phyloP scores from a whole-genome alignment of 2,888 invertebrate species.

The Callosobruchus maculatus region DNA sequence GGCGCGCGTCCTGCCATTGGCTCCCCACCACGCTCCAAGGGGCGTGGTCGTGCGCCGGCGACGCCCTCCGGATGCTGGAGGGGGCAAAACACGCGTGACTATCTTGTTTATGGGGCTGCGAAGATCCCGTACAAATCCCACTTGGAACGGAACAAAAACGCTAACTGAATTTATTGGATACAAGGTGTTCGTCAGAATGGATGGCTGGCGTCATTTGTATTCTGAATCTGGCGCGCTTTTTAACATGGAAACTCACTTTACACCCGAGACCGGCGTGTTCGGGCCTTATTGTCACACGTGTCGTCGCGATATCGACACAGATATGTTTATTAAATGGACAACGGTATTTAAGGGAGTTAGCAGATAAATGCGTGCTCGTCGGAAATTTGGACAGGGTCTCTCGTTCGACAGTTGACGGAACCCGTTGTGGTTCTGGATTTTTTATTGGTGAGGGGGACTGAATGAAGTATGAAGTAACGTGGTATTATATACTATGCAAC shows the following conservation, averaged over 20 bases:
- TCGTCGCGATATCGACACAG: constrained; percentile 32
- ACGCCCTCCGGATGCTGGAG: constrained; percentile 26
- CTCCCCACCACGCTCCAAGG: constrained; percentile 31
- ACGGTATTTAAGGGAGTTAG: constrained; percentile 37
- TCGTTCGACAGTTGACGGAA: not conserved
- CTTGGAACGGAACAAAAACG: constrained; percentile 49
- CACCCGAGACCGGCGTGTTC: constrained; percentile 34
- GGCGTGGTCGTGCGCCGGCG: constrained; percentile 21
- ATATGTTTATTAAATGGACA: constrained; percentile 52
- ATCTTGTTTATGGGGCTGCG: constrained; percentile 51
- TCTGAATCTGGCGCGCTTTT: constrained; percentile 51
- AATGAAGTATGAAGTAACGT: too few relatives aligned
- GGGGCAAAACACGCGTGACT: constrained; percentile 44
- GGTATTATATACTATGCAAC: too few relatives aligned
- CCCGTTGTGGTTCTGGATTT: too few relatives aligned
- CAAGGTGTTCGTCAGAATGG: constrained; percentile 53
- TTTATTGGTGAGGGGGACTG: too few relatives aligned
- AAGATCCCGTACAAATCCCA: constrained; percentile 51
- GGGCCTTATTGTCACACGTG: constrained; percentile 45
- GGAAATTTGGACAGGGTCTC: not conserved
- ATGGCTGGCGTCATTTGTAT: constrained; percentile 52
- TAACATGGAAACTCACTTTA: constrained; percentile 51
- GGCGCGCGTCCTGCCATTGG: constrained; percentile 32
- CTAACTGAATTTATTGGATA: constrained; percentile 53
- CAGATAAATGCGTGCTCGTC: not conserved